phyloP scores from a whole-genome alignment of 2,797 vertebrate genomes.

The Platyrinchus mystaceus region DNA sequence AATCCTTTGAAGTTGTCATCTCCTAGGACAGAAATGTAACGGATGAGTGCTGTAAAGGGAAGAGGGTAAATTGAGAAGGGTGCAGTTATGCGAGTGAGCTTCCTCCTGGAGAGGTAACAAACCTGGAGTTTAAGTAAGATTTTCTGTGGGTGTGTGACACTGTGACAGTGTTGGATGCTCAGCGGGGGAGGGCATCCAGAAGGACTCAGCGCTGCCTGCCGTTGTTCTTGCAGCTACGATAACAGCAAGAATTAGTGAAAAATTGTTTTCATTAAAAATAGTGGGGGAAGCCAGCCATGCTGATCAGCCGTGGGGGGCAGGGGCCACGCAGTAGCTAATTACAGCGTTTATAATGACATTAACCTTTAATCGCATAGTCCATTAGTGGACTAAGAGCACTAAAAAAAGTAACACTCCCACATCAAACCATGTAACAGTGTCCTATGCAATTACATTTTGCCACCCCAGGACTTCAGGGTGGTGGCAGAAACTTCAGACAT shows the following conservation, averaged over 20 bases:
- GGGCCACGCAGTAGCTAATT: neutral
- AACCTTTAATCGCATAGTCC: constrained; percentile 15
- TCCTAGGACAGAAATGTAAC: neutral
- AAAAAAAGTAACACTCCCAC: neutral
- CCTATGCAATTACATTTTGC: neutral
- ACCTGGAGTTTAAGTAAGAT: neutral
- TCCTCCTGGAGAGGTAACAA: neutral
- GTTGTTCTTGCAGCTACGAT: neutral
- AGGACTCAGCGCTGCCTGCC: accelerated
- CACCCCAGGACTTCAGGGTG: neutral
- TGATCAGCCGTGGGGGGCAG: neutral
- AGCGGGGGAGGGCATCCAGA: no score
- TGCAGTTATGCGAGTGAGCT: neutral
- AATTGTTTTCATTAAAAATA: neutral
- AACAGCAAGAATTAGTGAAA: neutral
- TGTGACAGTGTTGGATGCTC: neutral
- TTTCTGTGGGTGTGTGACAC: accelerated
- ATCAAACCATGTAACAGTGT: neutral
- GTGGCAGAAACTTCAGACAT: neutral
- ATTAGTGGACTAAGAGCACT: constrained; percentile 2
- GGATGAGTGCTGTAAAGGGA: neutral
- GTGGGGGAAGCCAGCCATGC: neutral
- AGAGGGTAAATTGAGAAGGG: neutral
- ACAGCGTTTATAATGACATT: neutral
- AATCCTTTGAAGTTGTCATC: neutral